Conservation (phyloP, 2,888 invertebrate species). For the Orthonevra nobilis region DNA sequence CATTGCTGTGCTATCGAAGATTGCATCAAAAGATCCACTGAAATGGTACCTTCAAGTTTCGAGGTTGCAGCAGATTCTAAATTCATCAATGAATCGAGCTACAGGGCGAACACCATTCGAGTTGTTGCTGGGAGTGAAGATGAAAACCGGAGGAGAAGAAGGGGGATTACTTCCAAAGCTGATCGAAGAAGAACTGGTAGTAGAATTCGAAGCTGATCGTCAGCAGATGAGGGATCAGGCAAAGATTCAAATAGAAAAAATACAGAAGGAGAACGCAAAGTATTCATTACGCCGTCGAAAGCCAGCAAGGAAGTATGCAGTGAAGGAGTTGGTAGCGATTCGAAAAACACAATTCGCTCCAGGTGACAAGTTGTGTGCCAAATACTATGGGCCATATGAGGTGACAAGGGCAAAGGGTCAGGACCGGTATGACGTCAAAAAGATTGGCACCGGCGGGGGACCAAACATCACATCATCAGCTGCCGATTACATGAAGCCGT, state of each 20-base stretch:
- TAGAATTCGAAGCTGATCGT: conserved; percentile 10
- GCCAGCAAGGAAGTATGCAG: conserved; percentile 12
- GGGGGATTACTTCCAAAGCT: conserved; percentile 48
- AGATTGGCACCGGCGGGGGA: conserved; percentile 18
- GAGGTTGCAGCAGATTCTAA: conserved; percentile 2
- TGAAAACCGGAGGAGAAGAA: conserved; percentile 54
- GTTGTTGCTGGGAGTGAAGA: too few species aligned
- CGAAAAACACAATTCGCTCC: conserved; percentile 35
- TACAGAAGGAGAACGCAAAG: too few species aligned
- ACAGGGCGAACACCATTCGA: too few species aligned
- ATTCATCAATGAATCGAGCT: conserved; percentile 6
- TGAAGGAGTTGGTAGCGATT: conserved; percentile 19
- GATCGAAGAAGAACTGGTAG: conserved; percentile 20
- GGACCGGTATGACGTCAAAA: conserved; percentile 32
- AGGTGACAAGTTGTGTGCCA: conserved; percentile 24
- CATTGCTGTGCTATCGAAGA: too few species aligned
- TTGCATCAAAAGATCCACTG: conserved; percentile 72
- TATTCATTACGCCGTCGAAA: too few species aligned
- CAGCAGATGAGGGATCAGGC: not conserved
- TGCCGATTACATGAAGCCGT: conserved; percentile 32
- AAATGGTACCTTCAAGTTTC: conserved; percentile 72
- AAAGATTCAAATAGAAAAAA: conserved; percentile 2
- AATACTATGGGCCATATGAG: conserved; percentile 39
- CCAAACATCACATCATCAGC: conserved; percentile 9
- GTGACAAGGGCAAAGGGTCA: conserved; percentile 15